Evolutionary conservation across 2,888 invertebrate species (phyloP), one percentile per base, ranked within the genome.

Genomic region (Lydus trimaculatus): DNA sequence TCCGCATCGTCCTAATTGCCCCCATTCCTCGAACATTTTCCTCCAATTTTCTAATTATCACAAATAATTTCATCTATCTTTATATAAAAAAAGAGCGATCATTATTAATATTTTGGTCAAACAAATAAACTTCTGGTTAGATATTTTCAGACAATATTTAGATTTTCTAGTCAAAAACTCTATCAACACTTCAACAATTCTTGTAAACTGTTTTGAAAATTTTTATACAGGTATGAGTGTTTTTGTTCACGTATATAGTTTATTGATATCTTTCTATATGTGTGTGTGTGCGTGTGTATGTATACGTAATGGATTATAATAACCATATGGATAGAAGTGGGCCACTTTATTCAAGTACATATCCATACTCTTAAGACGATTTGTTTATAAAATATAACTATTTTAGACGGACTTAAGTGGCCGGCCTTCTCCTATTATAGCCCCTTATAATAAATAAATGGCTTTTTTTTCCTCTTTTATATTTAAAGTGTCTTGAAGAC

Each of bases 321-420:
- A 81, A 81, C 81, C 81, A 81, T 78, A 79, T 80, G 81, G 73
- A 75, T 76, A 78, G 77, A 80, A 80, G 81, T 80, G 81, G 80
- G 75, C 78, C 81, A 81, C 81, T 81, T 80, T 75, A 73, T 79
- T 81, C 81, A 81, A 81, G 81, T 79, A 75, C 76, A 48, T 48
- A 20, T 2, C 48, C 43, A 73, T 72, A 71, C 79, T 80, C 81
- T 81, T 80, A 80, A 74, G 70, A 72, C 72, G 78, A 73, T 79
- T 80, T 81, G 81, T 81, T 80, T 81, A 80, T 80, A 80, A 79
- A 80, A 80, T 80, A 60, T 31, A 79, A 79, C 81, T 81, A 81
- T 80, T 81, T 81, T 80, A 80, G 79, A 79, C 79, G 77, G 58
- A 48, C 61, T 75, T 79, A 79, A 81, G 81, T 81, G 80, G 79